Base-by-base conservation (phyloP, 1,140 invertebrate species). In the Drosophila simulans region DNA sequence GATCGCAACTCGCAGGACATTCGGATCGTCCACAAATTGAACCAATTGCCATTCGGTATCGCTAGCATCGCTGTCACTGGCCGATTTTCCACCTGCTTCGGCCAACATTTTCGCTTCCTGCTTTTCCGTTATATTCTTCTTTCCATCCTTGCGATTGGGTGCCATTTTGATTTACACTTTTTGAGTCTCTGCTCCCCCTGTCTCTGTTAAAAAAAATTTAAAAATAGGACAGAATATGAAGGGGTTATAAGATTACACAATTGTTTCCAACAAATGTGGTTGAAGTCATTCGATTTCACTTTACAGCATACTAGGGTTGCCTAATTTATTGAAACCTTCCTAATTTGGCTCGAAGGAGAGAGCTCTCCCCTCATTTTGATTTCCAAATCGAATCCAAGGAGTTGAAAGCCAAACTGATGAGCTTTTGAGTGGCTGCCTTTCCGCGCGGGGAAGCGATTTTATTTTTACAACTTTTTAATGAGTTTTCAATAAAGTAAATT, bases 391-490 rank as follows among this genome's bases (percentile, higher is more conserved):
- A 62, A 62, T 27, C 43, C 27, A 51, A 34, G 31, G 1, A 48
- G 12, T 40, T 60, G 35, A 25, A 27, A 25, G 15, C 15, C 5
- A 17, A 35, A 4, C 62, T 34, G 58, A 51, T 63, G 64, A 31
- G 45, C 15, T 20, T 42, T 43, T 64, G 46, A 62, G 34, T 46
- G 37, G 17, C 27, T 34, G 35, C 31, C 31, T 20, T 52, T 12
- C 11, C 20, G 15, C 15, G 35, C 10, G 15, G 27, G n/a, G n/a
- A 31, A 40, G n/a, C 3, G 57, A 25, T 20, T 65, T 57, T 56
- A 62, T 75, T 71, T 80, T 66, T 77, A 74, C 56, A 75, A 70
- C 56, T 81, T 85, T 81, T 86, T 81, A 86, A 86, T 85, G 73
- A 85, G 81, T 85, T 85, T 85, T 64, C 78, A 85, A 81, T 86